Evolutionary conservation across 2,797 vertebrate genomes (phyloP), one percentile per base, ranked within the genome.

Genomic region (Smutsia temminckii): DNA sequence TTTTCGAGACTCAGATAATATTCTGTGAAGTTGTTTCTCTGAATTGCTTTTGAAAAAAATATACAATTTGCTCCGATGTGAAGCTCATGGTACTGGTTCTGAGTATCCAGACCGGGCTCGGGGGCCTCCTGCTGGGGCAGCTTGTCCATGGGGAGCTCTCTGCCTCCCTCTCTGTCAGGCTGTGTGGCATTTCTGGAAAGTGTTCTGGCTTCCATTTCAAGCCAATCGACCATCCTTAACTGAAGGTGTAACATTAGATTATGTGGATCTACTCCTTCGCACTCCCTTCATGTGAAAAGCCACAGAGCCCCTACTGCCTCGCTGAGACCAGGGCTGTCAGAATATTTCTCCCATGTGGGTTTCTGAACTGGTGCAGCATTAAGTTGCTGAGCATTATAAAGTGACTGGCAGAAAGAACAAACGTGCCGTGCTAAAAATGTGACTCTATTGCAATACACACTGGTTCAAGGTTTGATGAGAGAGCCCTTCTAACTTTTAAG

Each of bases 291-390:
- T 83, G 63, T 83, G 94, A 90, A 63, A 59, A 95, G 92, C 53
- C 71, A 92, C 63, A 93, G 69, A 94, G 46, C 21, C 20, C 69
- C 80, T 91, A 72, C 64, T 96, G 46, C 81, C 68, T 94, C 66
- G 37, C 29, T 63, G 96, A 95, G 97, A 97, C 3, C 29, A 96
- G 79, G 84, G 63, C 61, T 87, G 89, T 77, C 92, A 94, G 84
- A 89, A 55, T 85, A 79, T 75, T 66, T 90, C 63, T 95, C 64
- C 84, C 87, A 72, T 66, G 96, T 96, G 91, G 90, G 86, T 96
- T 92, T 93, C 75, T 95, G 93, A 88, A 84, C 83, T 64, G 59
- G 75, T 89, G 66, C 57, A 78, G 80, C 79, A 55, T 85, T 71
- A 83, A 91, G 89, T 74, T 68, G 53, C 84, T 17, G 77, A 96